These are phyloP conservation scores for Malacoctenus gilli DNA, from an alignment of 2,797 vertebrate genomes.

Conservation along the genomic window DNA sequence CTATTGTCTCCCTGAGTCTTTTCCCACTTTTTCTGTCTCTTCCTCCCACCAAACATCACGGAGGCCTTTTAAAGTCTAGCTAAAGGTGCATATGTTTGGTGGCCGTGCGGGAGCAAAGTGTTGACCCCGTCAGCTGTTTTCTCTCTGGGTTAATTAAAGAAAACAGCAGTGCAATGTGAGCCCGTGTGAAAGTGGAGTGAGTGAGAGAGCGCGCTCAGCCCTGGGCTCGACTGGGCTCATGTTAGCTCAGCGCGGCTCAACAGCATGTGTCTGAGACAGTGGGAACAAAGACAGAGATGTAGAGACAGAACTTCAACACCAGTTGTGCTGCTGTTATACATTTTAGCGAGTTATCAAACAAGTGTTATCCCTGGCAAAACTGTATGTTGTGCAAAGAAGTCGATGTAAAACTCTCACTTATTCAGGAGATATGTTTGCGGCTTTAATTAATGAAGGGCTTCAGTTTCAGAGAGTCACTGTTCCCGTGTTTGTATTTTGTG, in stretches of 20 bases:
- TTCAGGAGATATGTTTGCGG: slow-evolving; percentile 12
- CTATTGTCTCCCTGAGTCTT: slow-evolving; percentile 37
- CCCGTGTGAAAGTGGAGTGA: slow-evolving; percentile 80
- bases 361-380: slow-evolving; percentile 16
- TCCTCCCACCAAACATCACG: slow-evolving; percentile 28
- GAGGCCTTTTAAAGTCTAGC: slow-evolving; percentile 58
- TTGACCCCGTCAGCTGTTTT: slow-evolving; percentile 83
- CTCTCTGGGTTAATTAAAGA: slow-evolving; percentile 87
- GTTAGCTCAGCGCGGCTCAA: slow-evolving; percentile 75
- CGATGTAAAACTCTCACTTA: slow-evolving; percentile 14
- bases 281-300: slow-evolving; percentile 71
- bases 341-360: slow-evolving; percentile 59
- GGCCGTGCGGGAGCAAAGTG: slow-evolving; percentile 72
- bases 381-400: neutral
- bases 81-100: slow-evolving; percentile 73
- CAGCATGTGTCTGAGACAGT: slow-evolving; percentile 74
- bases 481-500: slow-evolving; percentile 51
- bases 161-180: slow-evolving; percentile 81
- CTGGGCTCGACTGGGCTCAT: slow-evolving; percentile 74
- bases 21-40: slow-evolving; percentile 32
- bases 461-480: slow-evolving; percentile 24
- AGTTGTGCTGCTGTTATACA: slow-evolving; percentile 32
- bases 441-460: slow-evolving; percentile 9
- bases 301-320: slow-evolving; percentile 49
- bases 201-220: slow-evolving; percentile 66